Evolutionary conservation across 2,888 invertebrate species (phyloP).

Genomic region (Mystacides longicornis): DNA sequence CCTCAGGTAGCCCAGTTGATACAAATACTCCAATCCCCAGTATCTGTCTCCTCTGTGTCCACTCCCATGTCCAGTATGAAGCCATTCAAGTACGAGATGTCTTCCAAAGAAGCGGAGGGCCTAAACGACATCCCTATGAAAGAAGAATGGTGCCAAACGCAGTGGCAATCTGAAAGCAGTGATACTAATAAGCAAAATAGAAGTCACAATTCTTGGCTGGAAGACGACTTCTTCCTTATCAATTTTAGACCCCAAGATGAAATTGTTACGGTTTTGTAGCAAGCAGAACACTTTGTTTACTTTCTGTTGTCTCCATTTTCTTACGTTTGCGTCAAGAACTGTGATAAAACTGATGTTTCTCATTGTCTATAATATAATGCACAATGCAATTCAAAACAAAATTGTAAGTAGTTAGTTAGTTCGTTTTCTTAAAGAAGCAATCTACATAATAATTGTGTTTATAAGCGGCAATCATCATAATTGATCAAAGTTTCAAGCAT

Average conservation of each 20-base stretch:
- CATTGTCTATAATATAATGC: no score
- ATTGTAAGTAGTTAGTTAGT: no score
- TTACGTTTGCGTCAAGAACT: no score
- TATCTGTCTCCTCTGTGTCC: conserved; percentile 40
- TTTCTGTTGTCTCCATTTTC: no score
- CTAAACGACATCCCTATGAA: conserved; percentile 40
- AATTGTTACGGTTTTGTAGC: conserved; percentile 49
- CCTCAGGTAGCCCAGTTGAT: conserved; percentile 69
- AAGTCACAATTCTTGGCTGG: conserved; percentile 58
- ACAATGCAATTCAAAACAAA: no score
- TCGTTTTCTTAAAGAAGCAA: no score
- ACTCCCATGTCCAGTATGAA: conserved; percentile 46
- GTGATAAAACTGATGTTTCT: no score
- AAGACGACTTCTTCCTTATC: conserved; percentile 75
- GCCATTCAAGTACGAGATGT: conserved; percentile 40
- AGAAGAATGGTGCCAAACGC: conserved; percentile 48
- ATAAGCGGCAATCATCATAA: no score
- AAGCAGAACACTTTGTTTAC: no score
- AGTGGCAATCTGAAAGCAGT: conserved; percentile 39
- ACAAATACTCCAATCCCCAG: conserved; percentile 61
- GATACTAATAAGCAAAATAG: conserved; percentile 25
- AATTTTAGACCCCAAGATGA: conserved; percentile 84
- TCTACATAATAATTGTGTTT: no score
- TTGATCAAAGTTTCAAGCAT: no score
- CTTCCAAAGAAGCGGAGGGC: conserved; percentile 44